These are phyloP conservation scores for Conger conger DNA, from an alignment of 2,113 vertebrate species.

Conservation along the genomic window DNA sequence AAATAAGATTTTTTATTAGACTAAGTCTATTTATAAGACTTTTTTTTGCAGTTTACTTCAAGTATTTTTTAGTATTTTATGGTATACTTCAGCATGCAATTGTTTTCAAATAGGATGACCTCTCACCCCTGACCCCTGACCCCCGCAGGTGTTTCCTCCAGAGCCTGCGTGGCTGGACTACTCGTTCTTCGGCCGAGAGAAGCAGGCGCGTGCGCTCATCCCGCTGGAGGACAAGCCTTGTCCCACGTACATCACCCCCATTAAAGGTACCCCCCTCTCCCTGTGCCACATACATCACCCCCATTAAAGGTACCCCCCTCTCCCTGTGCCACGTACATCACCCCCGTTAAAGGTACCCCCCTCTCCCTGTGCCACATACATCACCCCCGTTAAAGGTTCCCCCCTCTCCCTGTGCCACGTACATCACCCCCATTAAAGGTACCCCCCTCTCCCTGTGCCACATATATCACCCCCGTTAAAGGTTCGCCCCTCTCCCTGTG, in stretches of 20 bases:
- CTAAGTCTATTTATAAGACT: no score
- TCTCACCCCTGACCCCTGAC: neutral
- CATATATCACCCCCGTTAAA: conserved; percentile 83
- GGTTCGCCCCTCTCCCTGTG: conserved; percentile 87
- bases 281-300: conserved; percentile 82
- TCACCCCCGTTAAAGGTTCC: conserved; percentile 70
- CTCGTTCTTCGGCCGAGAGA: conserved; percentile 68
- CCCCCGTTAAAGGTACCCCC: conserved; percentile 80
- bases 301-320: conserved; percentile 85
- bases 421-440: conserved; percentile 83
- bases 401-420: no score
- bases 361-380: conserved; percentile 48
- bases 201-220: conserved; percentile 62
- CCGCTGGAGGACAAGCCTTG: conserved; percentile 79
- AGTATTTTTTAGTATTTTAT: no score
- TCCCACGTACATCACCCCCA: conserved; percentile 81
- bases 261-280: conserved; percentile 88
- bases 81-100: no score
- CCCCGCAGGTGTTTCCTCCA: conserved; percentile 85
- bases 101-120: no score
- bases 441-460: conserved; percentile 82
- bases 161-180: conserved; percentile 72
- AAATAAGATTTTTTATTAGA: no score
- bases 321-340: conserved; percentile 84
- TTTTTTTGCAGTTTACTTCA: no score